phyloP scores from a whole-genome alignment of 2,888 invertebrate species.

The Tetragnatha montana region DNA sequence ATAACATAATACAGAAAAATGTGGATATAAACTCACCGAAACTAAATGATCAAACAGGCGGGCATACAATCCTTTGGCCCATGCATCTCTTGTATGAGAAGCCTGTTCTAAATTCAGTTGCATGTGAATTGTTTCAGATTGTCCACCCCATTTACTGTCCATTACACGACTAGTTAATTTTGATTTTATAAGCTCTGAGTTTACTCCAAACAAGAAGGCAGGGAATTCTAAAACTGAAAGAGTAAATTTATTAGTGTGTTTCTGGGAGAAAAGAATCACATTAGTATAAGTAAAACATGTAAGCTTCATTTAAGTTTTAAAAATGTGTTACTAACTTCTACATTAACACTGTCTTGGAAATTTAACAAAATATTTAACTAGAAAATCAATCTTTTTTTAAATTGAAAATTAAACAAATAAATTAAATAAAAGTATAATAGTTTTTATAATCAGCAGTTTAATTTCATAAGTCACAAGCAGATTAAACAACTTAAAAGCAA shows the following conservation, averaged over 20 bases:
- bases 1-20: neutral
- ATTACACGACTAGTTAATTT: slow-evolving; percentile 81
- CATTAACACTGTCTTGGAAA: neutral
- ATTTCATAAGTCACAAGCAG: no score
- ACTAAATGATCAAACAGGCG: slow-evolving; percentile 94
- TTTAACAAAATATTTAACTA: no score
- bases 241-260: neutral
- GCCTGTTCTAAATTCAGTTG: slow-evolving; percentile 97
- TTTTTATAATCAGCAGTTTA: no score
- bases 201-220: slow-evolving; percentile 80
- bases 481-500: no score
- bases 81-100: slow-evolving; percentile 94
- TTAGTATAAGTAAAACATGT: no score
- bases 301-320: neutral
- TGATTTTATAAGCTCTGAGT: slow-evolving; percentile 78
- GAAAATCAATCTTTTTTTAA: no score
- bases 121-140: slow-evolving; percentile 81
- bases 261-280: neutral
- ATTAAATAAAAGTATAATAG: no score
- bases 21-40: slow-evolving; percentile 78
- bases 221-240: slow-evolving; percentile 81
- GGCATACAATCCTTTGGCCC: slow-evolving; percentile 93
- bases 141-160: slow-evolving; percentile 83
- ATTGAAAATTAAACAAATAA: no score
- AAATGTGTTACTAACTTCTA: neutral